These are phyloP conservation scores for Tricholauxania praeusta DNA, from an alignment of 2,888 invertebrate species.

Conservation along the genomic window DNA sequence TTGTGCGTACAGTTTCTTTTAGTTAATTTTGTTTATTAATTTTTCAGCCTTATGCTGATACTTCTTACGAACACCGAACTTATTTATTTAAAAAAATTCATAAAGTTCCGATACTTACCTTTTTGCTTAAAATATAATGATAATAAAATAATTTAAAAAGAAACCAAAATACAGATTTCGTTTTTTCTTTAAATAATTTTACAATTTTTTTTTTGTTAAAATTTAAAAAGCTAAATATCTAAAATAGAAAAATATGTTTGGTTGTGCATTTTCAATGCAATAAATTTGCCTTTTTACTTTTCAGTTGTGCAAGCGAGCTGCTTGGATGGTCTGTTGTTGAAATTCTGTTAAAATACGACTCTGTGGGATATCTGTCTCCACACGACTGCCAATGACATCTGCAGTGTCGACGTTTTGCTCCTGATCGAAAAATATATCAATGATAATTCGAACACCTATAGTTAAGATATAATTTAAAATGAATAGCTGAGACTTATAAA, in stretches of 20 bases:
- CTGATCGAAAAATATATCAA: slow-evolving; percentile 63
- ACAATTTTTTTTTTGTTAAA: background rate
- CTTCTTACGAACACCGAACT: no score
- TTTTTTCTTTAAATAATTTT: no score
- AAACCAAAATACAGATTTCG: no score
- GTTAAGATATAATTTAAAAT: slow-evolving; percentile 19
- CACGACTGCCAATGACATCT: slow-evolving; percentile 62
- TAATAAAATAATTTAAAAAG: no score
- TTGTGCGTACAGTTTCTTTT: no score
- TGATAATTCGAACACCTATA: slow-evolving; percentile 64
- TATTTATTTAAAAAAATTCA: no score
- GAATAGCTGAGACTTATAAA: background rate
- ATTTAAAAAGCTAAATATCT: no score
- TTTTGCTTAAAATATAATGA: no score
- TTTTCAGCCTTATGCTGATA: no score
- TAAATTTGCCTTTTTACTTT: no score
- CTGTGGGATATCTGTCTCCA: slow-evolving; percentile 65
- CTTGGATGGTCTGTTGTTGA: slow-evolving; percentile 51
- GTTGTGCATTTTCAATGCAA: background rate
- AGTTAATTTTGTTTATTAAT: no score
- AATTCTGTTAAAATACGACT: slow-evolving; percentile 64
- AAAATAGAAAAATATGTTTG: slow-evolving; percentile 11
- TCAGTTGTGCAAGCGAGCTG: slow-evolving; percentile 8
- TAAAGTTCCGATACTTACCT: no score
- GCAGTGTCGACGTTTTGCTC: slow-evolving; percentile 49